These are phyloP conservation scores for Mastacembelus armatus DNA, from an alignment of 2,797 vertebrate genomes.

Conservation along the genomic window DNA sequence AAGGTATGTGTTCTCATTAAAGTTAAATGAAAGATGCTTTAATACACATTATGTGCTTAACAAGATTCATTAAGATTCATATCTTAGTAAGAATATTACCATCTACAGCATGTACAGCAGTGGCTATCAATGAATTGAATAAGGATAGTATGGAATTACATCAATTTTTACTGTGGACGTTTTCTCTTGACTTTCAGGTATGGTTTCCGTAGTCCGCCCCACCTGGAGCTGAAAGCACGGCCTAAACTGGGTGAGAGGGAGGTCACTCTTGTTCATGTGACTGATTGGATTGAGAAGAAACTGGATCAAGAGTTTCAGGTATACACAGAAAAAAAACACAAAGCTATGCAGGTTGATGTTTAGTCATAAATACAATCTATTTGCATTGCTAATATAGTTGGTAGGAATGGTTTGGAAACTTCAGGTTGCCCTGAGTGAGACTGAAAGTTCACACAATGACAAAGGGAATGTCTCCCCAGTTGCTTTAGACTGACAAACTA, in stretches of 20 bases:
- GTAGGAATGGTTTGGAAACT: not conserved
- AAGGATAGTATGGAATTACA: too few relatives aligned
- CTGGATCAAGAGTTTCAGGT: conserved; percentile 99
- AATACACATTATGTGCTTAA: not conserved
- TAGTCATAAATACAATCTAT: not conserved
- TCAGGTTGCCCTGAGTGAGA: not conserved
- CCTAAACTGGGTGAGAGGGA: conserved; percentile 98
- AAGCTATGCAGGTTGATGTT: not conserved
- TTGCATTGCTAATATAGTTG: not conserved
- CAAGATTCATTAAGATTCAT: not conserved
- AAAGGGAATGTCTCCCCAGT: conserved; percentile 7
- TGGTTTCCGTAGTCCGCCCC: conserved; percentile 94
- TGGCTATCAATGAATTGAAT: too few relatives aligned
- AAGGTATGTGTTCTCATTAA: conserved; percentile 6
- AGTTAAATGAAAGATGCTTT: conserved; percentile 6
- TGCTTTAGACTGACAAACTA: conserved; percentile 22
- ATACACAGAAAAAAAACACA: conserved; percentile 1
- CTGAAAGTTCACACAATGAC: conserved; percentile 3
- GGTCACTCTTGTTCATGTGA: conserved; percentile 95
- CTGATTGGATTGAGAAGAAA: conserved; percentile 99
- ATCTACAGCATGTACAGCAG: not conserved
- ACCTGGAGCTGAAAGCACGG: conserved; percentile 94
- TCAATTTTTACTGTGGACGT: not conserved
- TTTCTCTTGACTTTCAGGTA: conserved; percentile 85
- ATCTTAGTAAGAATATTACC: not conserved